These are phyloP conservation scores for Myxocyprinus asiaticus DNA, from an alignment of 2,113 vertebrate genomes.

Conservation along the genomic window DNA sequence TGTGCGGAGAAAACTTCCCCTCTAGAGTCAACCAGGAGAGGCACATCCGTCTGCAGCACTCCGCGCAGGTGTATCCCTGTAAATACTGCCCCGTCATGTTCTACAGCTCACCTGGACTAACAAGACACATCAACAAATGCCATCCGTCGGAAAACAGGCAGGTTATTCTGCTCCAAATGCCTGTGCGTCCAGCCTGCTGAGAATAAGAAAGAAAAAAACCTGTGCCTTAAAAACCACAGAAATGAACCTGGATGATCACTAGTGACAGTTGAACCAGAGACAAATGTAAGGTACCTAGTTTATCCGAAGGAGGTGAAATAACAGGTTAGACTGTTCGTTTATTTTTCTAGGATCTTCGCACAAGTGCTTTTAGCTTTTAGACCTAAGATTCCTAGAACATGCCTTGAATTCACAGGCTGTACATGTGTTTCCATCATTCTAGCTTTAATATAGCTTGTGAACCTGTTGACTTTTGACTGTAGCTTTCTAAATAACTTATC, in stretches of 20 bases:
- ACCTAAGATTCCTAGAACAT: conserved; percentile 75
- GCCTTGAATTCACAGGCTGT: conserved; percentile 77
- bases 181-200: conserved; percentile 89
- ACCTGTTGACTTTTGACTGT: conserved; percentile 72
- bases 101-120: conserved; percentile 93
- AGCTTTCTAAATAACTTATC: conserved; percentile 65
- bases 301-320: conserved; percentile 3
- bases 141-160: conserved; percentile 93
- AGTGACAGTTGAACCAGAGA: too few relatives aligned
- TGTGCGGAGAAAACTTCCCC: conserved; percentile 87
- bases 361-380: conserved; percentile 77
- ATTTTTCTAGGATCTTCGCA: conserved; percentile 73
- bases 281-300: not conserved
- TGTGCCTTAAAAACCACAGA: conserved; percentile 49
- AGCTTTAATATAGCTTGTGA: conserved; percentile 92
- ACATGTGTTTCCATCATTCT: conserved; percentile 69
- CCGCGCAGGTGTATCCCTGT: conserved; percentile 87
- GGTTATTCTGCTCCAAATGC: conserved; percentile 92
- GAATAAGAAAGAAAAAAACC: not conserved
- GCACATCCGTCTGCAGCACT: conserved; percentile 87
- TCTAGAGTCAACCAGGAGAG: conserved; percentile 84
- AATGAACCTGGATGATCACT: too few relatives aligned
- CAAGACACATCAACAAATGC: conserved; percentile 94
- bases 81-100: conserved; percentile 92
- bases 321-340: conserved; percentile 59